A percentile compares a stretch with the other conserved stretches of the same genome.
Conservation (phyloP, 35 echinoderm and acorn worm species). For the Patiria miniata region DNA sequence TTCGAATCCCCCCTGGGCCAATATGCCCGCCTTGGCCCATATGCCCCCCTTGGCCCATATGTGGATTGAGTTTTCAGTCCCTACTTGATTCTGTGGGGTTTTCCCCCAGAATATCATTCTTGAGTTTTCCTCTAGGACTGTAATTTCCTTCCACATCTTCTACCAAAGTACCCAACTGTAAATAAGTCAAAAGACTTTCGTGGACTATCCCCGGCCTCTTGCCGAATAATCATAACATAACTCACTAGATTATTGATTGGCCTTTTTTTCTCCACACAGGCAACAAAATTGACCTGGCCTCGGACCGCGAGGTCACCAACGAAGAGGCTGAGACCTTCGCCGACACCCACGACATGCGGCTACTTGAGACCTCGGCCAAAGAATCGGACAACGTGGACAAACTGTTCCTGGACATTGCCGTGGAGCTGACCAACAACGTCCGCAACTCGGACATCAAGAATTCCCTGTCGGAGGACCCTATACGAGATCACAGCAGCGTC, state of each 20-base stretch:
- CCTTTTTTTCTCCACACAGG: slow-evolving; percentile 51
- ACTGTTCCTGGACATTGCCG: slow-evolving; percentile 90
- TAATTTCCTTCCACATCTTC: too few species aligned
- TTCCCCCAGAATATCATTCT: too few species aligned
- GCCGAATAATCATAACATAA: too few species aligned
- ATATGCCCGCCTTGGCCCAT: too few species aligned
- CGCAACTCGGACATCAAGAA: slow-evolving; percentile 82
- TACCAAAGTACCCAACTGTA: too few species aligned
- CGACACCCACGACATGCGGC: slow-evolving; percentile 80
- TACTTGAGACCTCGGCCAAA: slow-evolving; percentile 95
- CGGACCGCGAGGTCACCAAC: slow-evolving; percentile 79
- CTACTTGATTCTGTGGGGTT: too few species aligned
- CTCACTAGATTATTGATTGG: not conserved
- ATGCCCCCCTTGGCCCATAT: too few species aligned
- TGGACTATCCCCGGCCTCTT: too few species aligned
- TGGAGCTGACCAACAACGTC: slow-evolving; percentile 92
- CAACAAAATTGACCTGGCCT: slow-evolving; percentile 89
- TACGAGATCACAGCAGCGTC: slow-evolving; percentile 78
- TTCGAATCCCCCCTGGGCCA: too few species aligned
- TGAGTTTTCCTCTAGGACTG: too few species aligned
- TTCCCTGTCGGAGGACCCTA: slow-evolving; percentile 61
- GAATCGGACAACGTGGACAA: slow-evolving; percentile 97
- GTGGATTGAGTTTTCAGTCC: too few species aligned
- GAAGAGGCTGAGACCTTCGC: slow-evolving; percentile 80
- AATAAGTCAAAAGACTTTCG: too few species aligned